Evolutionary conservation across 1,140 invertebrate species (phyloP).

Genomic region (Macrobrachium nipponense): DNA sequence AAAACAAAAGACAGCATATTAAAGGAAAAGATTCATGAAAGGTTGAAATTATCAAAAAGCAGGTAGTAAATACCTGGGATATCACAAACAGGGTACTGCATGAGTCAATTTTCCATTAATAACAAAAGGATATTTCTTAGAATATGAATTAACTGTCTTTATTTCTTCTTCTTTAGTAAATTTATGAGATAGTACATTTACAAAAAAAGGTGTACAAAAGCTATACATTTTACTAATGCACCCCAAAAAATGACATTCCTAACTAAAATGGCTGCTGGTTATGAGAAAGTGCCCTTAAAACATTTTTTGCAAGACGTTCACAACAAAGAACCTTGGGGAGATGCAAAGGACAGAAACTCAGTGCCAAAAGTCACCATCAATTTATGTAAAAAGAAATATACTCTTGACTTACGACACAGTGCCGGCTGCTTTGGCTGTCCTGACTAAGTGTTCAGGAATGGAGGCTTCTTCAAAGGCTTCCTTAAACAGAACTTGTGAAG

Average conservation of each 20-base stretch:
- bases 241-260: too few relatives aligned
- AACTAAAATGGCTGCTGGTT: too few relatives aligned
- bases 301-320: too few relatives aligned
- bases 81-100: background rate
- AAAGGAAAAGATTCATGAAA: background rate
- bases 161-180: too few relatives aligned
- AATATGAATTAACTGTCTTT: too few relatives aligned
- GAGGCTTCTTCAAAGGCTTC: constrained; percentile 95
- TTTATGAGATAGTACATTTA: too few relatives aligned
- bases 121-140: too few relatives aligned
- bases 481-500: constrained; percentile 85
- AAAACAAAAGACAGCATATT: constrained; percentile 54
- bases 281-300: too few relatives aligned
- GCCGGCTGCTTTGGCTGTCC: constrained; percentile 82
- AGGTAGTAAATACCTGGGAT: background rate
- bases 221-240: too few relatives aligned
- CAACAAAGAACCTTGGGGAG: too few relatives aligned
- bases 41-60: background rate
- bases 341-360: background rate
- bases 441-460: constrained; percentile 79
- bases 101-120: too few relatives aligned
- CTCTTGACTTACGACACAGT: constrained; percentile 79
- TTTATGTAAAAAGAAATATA: background rate
- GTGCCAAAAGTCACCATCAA: background rate
- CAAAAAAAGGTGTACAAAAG: too few relatives aligned